A percentile compares a stretch with the other conserved stretches of the same genome.
These are phyloP conservation scores for Podiceps cristatus DNA, from an alignment of 2,113 vertebrate species.

Conservation along the genomic window DNA sequence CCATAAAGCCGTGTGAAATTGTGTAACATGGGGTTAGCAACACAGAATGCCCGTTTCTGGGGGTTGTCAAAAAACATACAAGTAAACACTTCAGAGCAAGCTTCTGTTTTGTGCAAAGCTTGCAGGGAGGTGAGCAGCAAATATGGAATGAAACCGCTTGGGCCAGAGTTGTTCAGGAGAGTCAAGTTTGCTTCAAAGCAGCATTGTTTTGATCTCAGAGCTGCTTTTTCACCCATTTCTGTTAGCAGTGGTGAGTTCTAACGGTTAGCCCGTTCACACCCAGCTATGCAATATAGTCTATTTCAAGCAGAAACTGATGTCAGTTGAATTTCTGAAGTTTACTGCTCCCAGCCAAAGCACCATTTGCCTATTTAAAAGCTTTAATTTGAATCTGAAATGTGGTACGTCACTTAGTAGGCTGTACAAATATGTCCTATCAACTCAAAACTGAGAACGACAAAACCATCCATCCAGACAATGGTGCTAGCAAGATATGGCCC, in stretches of 20 bases:
- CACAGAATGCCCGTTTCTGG: neutral
- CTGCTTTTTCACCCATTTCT: neutral
- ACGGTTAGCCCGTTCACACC: neutral
- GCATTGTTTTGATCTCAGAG: neutral
- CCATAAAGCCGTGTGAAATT: neutral
- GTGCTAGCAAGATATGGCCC: neutral
- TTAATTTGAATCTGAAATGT: neutral
- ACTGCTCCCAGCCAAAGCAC: neutral
- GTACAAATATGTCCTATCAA: neutral
- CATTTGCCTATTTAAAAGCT: neutral
- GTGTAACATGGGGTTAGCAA: neutral
- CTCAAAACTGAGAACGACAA: neutral
- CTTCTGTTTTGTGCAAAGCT: neutral
- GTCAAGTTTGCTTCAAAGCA: neutral
- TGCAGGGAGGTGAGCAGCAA: neutral
- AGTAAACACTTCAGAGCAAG: neutral
- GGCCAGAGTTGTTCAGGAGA: neutral
- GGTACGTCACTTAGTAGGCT: neutral
- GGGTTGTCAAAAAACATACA: neutral
- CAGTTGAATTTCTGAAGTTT: neutral
- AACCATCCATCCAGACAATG: neutral
- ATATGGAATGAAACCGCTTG: neutral
- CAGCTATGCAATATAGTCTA: neutral
- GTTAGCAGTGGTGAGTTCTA: neutral
- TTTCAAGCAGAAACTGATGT: neutral